Base-by-base conservation (phyloP, 2,797 vertebrate genomes). In the Pipistrellus pygmaeus region DNA sequence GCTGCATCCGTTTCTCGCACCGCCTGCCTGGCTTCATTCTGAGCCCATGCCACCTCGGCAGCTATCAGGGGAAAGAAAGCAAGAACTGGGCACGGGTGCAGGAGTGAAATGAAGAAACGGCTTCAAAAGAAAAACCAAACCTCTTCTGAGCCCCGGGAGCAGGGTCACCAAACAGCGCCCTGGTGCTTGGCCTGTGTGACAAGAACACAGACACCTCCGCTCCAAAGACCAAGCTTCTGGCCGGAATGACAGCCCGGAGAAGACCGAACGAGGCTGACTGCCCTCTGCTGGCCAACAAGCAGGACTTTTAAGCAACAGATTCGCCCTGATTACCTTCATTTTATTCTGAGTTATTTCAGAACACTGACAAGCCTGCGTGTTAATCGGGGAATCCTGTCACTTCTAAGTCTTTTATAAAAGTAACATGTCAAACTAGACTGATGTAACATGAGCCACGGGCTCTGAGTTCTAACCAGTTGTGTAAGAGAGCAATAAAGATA, bases 241-340 rank as follows among this genome's bases (percentile, higher is more conserved):
- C 62, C 68, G 41, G 30, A n/a, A 7, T 11, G 69, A 18, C 17
- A 41, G 6, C 27, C 6, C 66, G 30, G 30, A 35, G 25, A 38
- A 27, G 5, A 72, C 81, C 60, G 60, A 73, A 57, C 62, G 0
- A 92, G 8, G 6, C 2, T 38, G 81, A 97, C 46, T 23, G 75
- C 95, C 85, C 72, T 95, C 93, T 96, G 92, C 93, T 96, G 95
- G 90, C 68, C 75, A 93, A 64, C 30, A 84, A 48, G 75, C 71
- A 94, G 85, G 97, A 89, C 44, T 77, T 68, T 2, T 18, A 89
- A 82, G 68, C 51, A 81, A 73, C 5, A 57, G 32, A 76, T 18
- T 1, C 41, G 18, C 32, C 25, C 82, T 41, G 15, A 41, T 14
- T 44, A 46, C 8, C 20, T 85, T 72, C n/a, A 0, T 68, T 82